Base-by-base conservation (phyloP, 2,113 vertebrate species). In the Oophaga pumilio region DNA sequence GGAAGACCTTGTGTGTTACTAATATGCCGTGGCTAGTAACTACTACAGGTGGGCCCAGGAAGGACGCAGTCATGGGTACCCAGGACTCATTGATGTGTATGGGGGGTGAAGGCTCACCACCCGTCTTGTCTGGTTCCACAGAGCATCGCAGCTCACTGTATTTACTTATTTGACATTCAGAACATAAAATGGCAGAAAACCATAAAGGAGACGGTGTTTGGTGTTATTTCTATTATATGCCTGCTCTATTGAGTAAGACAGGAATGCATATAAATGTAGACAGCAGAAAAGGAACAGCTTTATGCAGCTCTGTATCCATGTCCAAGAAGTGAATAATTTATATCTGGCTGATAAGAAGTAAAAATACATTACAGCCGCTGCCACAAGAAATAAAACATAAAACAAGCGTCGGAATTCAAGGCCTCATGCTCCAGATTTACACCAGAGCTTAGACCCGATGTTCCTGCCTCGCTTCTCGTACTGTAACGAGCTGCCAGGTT, bases 241-340 rank as follows among this genome's bases (percentile, higher is more conserved):
- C 33, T 18, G 18, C n/a, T 83, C 22, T 15, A n/a, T 69, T 83
- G 43, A 83, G 26, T 59, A 26, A 80, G 24, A 59, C 24, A 80
- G 81, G 81, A 83, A 83, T 83, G 81, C 81, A 69, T 69, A 13
- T 50, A 68, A 69, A 83, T 69, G 81, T 83, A 83, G 69, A 69
- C 62, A 83, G 81, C 62, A 26, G 64, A 15, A 52, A 50, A 83
- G 43, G 43, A 68, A 68, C 80, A 68, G 17, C 60, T 74, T 74
- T 15, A 22, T 26, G 43, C 8, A 15, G 66, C 50, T 69, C 24
- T 53, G 53, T 68, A 83, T 53, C 81, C 62, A 26, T 69, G 62
- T 68, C 62, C 24, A 53, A 53, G 81, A 83, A 22, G 49, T 52
- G 62, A 83, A 52, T 83, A 68, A 83, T 83, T 68, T 52, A 15